Evolutionary conservation across 2,113 vertebrate genomes (phyloP), one percentile per base, ranked within the genome.

Genomic region (Centropus bengalensis): DNA sequence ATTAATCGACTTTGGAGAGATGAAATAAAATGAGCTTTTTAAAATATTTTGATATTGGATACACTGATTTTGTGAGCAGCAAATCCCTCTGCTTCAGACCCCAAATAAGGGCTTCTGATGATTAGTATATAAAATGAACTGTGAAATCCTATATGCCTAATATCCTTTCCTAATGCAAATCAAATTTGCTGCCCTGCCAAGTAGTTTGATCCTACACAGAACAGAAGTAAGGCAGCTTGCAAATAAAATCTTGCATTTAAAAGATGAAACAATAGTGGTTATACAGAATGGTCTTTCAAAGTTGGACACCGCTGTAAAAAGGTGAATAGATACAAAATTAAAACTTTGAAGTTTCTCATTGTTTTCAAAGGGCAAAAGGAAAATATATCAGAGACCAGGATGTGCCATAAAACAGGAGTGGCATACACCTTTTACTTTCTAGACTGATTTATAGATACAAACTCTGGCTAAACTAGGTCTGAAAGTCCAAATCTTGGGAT

Each of bases 1-100:
- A 97, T 94, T 96, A 93, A 81, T 68, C 90, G 91, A 76, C 90
- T 95, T 96, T 30, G 56, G 85, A 94, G 49, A 84, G 60, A 91
- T 86, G 54, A 91, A 95, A 91, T 93, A 90, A 96, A 94, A 78
- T 89, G 45, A 93, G 84, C 91, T 89, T 97, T 75, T 17, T 91
- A 86, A 93, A 95, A 96, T 96, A 95, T 97, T 96, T 95, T 86
- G 92, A 83, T 93, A 97, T 88, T 88, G 82, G 91, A 97, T 95
- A 94, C 58, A 40, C 64, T 78, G 79, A 68, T 88, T 93, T 93
- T 83, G 76, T 2, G 5, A 86, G 79, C 60, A 63, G 85, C 36
- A 94, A 97, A 96, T 95, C 85, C 73, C 88, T 91, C 44, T 58
- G 27, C n/a, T 94, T 88, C 91, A 94, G 90, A 86, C 47, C 79